phyloP scores from a whole-genome alignment of 2,113 vertebrate genomes.

The Sminthopsis crassicaudata region DNA sequence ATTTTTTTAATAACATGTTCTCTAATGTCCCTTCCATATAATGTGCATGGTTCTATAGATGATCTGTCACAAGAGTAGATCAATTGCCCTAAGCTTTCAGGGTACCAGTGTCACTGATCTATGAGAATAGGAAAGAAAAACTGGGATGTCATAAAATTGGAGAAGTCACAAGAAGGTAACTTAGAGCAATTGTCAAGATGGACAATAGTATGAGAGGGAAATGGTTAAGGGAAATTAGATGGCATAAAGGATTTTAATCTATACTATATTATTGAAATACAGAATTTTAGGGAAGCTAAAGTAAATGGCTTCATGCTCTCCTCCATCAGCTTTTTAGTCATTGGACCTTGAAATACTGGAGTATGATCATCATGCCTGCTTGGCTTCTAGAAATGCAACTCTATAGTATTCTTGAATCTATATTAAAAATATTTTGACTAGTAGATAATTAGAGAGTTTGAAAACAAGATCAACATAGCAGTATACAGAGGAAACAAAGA shows the following conservation, averaged over 20 bases:
- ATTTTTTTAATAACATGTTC: background rate
- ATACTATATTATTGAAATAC: background rate
- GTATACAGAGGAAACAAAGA: background rate
- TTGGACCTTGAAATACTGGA: background rate
- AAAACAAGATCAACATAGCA: background rate
- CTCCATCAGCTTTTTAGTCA: background rate
- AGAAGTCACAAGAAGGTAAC: background rate
- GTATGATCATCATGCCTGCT: background rate
- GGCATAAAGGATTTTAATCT: background rate
- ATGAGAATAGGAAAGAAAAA: background rate
- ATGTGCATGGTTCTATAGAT: background rate
- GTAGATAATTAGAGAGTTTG: slow-evolving; percentile 1
- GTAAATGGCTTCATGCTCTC: background rate
- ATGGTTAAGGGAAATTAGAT: slow-evolving; percentile 4
- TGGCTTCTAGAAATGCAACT: slow-evolving; percentile 8
- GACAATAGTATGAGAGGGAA: slow-evolving; percentile 15
- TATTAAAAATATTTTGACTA: background rate
- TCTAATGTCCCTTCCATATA: background rate
- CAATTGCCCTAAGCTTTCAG: background rate
- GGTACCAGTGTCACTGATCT: background rate
- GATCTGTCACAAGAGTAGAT: background rate
- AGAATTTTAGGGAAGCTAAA: slow-evolving; percentile 39
- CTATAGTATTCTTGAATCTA: slow-evolving; percentile 3
- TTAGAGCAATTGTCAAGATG: slow-evolving; percentile 10
- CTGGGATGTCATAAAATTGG: background rate